Base-by-base conservation (phyloP, 2,888 invertebrate species). In the Tinea semifulvella region DNA sequence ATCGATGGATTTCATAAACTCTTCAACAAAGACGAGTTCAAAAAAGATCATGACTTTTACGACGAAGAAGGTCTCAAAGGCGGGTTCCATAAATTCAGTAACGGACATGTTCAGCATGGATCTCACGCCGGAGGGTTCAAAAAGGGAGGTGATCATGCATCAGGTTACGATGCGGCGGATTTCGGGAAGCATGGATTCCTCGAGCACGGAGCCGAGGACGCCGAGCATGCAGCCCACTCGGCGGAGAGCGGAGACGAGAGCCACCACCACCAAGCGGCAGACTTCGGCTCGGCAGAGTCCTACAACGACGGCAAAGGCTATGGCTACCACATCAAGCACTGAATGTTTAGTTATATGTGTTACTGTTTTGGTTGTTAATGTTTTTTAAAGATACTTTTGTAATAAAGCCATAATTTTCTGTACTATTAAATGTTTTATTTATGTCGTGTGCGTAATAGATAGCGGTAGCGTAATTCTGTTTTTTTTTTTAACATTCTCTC, bases 31-130 rank as follows among this genome's bases (percentile, higher is more conserved):
- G 85, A 90, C 59, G 88, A 89, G 66, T 87, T 83, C 75, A 87
- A 89, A 61, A 88, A 89, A 67, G 85, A 88, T 58, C 85, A 88
- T 54, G 85, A 85, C 58, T 88, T 89, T 79, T 87, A 86, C 63
- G 88, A 88, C 64, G 85, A 85, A 54, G 80, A 83, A 46, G 83
- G 86, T 61, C 68, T 83, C 53, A 79, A 82, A 51, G 87, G 85
- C 47, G 76, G 84, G 58, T 84, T 83, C 63, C 71, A 83, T 53
- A 86, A 86, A 59, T 80, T 85, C 60, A 83, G 76, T 26, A 69
- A 76, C 49, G 76, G 71, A 54, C 69, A 85, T 50, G 66, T 75
- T 48, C 66, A 84, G 50, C 77, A 85, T 54, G 76, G 75, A 52
- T 68, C 80, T 52, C 72, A 65, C 40, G 73, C 82, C 53, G 85